Conservation (phyloP, 2,888 invertebrate genomes). For the Gibbula magus region DNA sequence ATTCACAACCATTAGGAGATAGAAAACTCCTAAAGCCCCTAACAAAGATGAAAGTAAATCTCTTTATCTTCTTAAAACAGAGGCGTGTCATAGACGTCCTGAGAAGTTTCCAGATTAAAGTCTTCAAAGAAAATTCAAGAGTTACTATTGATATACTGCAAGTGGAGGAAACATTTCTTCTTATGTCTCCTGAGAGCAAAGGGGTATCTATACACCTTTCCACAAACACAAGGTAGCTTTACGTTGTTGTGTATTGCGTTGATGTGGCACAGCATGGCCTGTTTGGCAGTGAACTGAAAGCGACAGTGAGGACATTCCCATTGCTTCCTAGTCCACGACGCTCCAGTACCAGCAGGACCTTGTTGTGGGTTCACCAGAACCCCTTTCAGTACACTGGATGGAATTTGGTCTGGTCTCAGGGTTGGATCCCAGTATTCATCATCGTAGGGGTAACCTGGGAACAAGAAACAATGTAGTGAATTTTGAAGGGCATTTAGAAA, state of each 20-base stretch:
- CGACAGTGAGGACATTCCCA: neutral
- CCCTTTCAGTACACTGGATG: no score
- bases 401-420: neutral
- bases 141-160: no score
- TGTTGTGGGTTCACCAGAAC: no score
- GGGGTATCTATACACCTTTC: conserved; percentile 10
- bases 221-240: neutral
- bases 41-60: no score
- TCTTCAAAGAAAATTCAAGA: no score
- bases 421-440: neutral
- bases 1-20: no score
- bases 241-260: neutral
- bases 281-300: neutral
- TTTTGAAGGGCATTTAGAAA: no score
- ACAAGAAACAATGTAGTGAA: neutral
- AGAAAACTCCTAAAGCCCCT: no score
- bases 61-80: no score
- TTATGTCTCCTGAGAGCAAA: neutral
- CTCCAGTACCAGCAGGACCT: no score
- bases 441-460: neutral
- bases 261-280: conserved; percentile 1
- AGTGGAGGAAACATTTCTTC: neutral
- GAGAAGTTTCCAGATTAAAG: no score
- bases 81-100: no score
- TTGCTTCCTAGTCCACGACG: neutral